A percentile compares a stretch with the other conserved stretches of the same genome.
These are phyloP conservation scores for Microctonus hyperodae DNA, from an alignment of 2,888 invertebrate genomes.

Conservation along the genomic window DNA sequence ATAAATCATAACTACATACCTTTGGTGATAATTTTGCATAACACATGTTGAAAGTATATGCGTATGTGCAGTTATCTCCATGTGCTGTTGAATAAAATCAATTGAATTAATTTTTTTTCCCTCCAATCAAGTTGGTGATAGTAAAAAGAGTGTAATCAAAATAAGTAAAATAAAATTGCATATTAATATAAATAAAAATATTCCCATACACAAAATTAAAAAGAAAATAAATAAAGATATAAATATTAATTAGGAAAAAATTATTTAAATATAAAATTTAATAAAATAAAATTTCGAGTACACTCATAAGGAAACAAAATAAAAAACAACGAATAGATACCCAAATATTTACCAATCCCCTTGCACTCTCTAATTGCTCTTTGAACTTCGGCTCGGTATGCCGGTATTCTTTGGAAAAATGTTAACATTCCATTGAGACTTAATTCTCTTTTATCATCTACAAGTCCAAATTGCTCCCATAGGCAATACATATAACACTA, in stretches of 20 bases:
- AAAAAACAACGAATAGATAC: slow-evolving; percentile 44
- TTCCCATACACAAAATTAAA: too few species aligned
- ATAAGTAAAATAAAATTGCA: background rate
- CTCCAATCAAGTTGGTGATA: background rate
- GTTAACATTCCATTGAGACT: slow-evolving; percentile 57
- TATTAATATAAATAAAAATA: slow-evolving; percentile 12
- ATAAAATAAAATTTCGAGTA: slow-evolving; percentile 27
- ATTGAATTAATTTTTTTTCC: background rate
- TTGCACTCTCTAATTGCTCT: slow-evolving; percentile 55
- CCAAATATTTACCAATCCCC: slow-evolving; percentile 55
- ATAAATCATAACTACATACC: slow-evolving; percentile 42
- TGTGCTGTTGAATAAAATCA: slow-evolving; percentile 46
- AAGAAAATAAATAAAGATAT: background rate
- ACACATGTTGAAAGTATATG: slow-evolving; percentile 59
- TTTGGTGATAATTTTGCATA: slow-evolving; percentile 54
- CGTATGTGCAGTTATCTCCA: slow-evolving; percentile 58
- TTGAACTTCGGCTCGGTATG: slow-evolving; percentile 56
- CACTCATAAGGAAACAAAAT: slow-evolving; percentile 13
- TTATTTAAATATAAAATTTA: background rate
- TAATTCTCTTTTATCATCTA: slow-evolving; percentile 57
- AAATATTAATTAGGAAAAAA: background rate
- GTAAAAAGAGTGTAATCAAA: slow-evolving; percentile 19
- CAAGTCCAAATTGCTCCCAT: slow-evolving; percentile 59
- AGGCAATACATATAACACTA: slow-evolving; percentile 62
- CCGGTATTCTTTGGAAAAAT: slow-evolving; percentile 59